Evolutionary conservation across 2,113 vertebrate genomes (phyloP).

Genomic region (Lathamus discolor): DNA sequence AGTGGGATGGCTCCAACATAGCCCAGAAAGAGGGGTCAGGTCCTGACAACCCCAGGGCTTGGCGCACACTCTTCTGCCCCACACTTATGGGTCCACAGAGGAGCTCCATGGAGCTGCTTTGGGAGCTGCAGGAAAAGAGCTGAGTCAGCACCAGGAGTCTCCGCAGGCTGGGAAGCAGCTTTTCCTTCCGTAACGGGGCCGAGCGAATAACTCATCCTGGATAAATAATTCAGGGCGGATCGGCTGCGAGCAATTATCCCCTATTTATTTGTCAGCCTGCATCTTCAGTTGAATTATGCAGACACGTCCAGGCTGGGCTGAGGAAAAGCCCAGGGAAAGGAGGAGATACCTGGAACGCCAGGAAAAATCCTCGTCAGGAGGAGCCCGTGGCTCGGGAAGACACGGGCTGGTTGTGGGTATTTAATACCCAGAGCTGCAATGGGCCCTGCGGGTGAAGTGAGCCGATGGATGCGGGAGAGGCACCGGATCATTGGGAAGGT

Average conservation of each 20-base stretch:
- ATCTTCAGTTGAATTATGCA: conserved; percentile 29
- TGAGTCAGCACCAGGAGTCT: not conserved
- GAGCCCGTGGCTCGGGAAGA: fast-evolving
- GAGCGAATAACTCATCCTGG: not conserved
- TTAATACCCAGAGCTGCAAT: not conserved
- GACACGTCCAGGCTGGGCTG: not conserved
- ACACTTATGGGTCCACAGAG: fast-evolving
- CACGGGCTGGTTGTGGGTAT: fast-evolving
- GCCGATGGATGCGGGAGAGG: not conserved
- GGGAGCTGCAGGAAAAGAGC: not conserved
- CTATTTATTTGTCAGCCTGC: not conserved
- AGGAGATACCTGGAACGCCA: not conserved
- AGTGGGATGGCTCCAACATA: fast-evolving
- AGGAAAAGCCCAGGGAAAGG: not conserved
- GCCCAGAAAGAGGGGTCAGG: not conserved
- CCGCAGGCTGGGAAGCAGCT: conserved; percentile 28
- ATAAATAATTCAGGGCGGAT: conserved; percentile 40
- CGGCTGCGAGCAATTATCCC: conserved; percentile 9
- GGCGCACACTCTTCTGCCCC: not conserved
- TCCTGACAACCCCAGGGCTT: not conserved
- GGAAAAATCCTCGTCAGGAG: not conserved
- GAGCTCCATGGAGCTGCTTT: not conserved
- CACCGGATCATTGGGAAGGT: not conserved
- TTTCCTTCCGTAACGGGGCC: not conserved
- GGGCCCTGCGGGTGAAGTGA: not conserved